A percentile compares a stretch with the other conserved stretches of the same genome.
phyloP scores from a whole-genome alignment of 2,797 vertebrate genomes.

The Sebastes oblongus region DNA sequence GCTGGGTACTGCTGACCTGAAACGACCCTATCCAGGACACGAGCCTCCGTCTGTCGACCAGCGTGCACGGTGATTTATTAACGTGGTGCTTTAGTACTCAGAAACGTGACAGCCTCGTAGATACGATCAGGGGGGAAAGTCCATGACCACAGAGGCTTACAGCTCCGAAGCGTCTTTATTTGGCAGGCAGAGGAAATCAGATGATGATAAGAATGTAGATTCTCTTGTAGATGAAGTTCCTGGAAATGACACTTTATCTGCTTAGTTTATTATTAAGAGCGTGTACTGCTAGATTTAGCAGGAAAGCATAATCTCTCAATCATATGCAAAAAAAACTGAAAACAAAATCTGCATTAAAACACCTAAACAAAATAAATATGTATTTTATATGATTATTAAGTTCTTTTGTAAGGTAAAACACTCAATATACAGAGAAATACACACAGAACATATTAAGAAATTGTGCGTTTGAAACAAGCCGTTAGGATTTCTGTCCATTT shows the following conservation, averaged over 20 bases:
- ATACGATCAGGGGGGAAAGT: neutral
- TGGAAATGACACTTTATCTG: constrained; percentile 20
- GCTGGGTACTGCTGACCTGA: neutral
- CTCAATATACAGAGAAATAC: too few relatives aligned
- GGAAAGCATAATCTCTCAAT: neutral
- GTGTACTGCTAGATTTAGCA: neutral
- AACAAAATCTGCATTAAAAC: neutral
- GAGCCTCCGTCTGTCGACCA: too few relatives aligned
- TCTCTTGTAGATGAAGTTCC: neutral
- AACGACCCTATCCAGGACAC: neutral
- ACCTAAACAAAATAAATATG: neutral
- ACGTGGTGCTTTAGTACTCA: neutral
- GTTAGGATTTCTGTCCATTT: too few relatives aligned
- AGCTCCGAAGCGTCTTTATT: neutral
- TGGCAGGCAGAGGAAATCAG: neutral
- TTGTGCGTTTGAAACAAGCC: too few relatives aligned
- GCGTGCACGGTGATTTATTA: neutral
- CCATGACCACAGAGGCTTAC: neutral
- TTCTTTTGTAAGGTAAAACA: neutral
- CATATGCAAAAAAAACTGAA: neutral
- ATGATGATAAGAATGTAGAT: constrained; percentile 7
- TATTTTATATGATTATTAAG: too few relatives aligned
- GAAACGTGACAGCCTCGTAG: neutral
- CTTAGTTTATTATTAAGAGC: neutral
- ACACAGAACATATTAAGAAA: too few relatives aligned